Base-by-base conservation (phyloP, 2,888 invertebrate species). In the Isotomurus palustris region DNA sequence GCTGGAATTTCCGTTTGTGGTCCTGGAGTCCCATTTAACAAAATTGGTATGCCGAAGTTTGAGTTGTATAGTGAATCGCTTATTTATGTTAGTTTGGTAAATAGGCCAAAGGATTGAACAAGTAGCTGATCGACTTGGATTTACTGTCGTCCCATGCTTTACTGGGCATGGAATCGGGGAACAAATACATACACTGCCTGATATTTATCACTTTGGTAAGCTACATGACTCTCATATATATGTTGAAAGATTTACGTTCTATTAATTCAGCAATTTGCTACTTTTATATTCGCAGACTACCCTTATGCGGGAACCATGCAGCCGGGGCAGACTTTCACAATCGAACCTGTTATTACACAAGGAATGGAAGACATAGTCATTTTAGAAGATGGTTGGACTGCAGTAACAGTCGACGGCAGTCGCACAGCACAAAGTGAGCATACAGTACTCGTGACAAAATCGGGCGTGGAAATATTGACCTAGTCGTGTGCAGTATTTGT, bases 251-350 rank as follows among this genome's bases (percentile, higher is more conserved):
- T 22, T 44, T 5, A 17, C 41, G 8, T 17, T 12, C n/a, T 14
- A 8, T 17, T 41, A 8, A 17, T 8, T 19, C 10, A 41, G 41
- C 41, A 12, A 12, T 10, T 41, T 41, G n/a, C n/a, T n/a, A n/a
- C n/a, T n/a, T n/a, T n/a, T 22, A 21, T 8, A 8, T 27, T 3
- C 10, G 3, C 43, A 69, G 69, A 62, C 53, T 59, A 71, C 61
- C 55, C 60, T 5, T 57, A 69, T 61, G 58, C 67, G 10, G 72
- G 70, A 6, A 40, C 50, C 3, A 93, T 94, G 93, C 73, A 80
- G 68, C 76, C 86, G 2, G 92, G 92, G n/a, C 93, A 93, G 89
- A 88, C 89, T 0, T 95, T 96, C 73, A 96, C 95, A 0, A 88
- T 96, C 71, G 95, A 96, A 73, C 96, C 96, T 10, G 84, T 88